phyloP scores from a whole-genome alignment of 2,113 vertebrate genomes.

The Labeo catla region DNA sequence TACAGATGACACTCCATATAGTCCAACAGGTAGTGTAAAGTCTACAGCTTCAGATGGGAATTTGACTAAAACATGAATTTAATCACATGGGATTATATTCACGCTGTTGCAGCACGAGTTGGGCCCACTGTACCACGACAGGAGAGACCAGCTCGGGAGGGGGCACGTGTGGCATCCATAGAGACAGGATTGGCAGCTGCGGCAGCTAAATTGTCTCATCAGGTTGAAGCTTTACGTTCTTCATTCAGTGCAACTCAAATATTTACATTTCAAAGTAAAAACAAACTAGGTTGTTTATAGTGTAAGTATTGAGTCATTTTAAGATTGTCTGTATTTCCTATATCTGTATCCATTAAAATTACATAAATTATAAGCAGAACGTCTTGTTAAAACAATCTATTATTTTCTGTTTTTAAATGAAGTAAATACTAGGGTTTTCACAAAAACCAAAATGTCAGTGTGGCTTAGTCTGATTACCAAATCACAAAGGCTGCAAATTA shows the following conservation, averaged over 20 bases:
- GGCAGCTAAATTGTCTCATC: slow-evolving; percentile 94
- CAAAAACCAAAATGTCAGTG: background rate
- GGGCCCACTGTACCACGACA: slow-evolving; percentile 93
- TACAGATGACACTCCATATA: slow-evolving; percentile 95
- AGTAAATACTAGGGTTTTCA: background rate
- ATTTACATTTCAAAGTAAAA: background rate
- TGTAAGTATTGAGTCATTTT: too few relatives aligned
- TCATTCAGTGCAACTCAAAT: background rate
- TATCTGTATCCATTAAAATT: too few relatives aligned
- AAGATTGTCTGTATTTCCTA: too few relatives aligned
- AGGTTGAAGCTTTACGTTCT: slow-evolving; percentile 76
- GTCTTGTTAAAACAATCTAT: background rate
- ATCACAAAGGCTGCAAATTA: background rate
- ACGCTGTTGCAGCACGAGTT: slow-evolving; percentile 83
- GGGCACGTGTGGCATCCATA: slow-evolving; percentile 95
- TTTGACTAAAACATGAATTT: background rate
- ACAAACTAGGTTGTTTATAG: too few relatives aligned
- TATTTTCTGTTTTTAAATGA: background rate
- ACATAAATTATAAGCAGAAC: too few relatives aligned
- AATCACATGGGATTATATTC: slow-evolving; percentile 16
- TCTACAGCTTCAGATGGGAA: background rate
- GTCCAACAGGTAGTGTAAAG: slow-evolving; percentile 87
- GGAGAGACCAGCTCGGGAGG: slow-evolving; percentile 94
- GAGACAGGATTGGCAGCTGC: slow-evolving; percentile 94
- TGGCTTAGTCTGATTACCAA: too few relatives aligned